Evolutionary conservation across 2,797 vertebrate genomes (phyloP).

Genomic region (Lemur catta): DNA sequence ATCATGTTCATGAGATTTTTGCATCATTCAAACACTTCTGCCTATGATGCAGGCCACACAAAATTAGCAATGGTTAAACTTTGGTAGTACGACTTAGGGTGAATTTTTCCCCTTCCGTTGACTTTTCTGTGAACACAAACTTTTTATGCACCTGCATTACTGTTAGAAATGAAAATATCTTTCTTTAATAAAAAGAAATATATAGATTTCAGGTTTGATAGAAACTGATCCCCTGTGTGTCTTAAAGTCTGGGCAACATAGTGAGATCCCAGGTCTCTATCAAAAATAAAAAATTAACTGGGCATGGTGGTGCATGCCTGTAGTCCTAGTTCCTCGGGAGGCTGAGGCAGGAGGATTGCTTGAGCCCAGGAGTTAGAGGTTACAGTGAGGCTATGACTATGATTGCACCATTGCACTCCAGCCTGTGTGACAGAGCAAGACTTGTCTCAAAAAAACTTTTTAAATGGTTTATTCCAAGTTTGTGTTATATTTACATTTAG

Average conservation of each 20-base stretch:
- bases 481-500: neutral
- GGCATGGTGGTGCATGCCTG: neutral
- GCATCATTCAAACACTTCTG: too few species aligned
- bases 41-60: fast-evolving
- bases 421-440: too few species aligned
- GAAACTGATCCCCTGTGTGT: neutral
- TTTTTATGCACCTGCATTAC: neutral
- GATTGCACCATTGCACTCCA: neutral
- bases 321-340: neutral
- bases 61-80: neutral
- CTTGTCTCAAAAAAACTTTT: too few species aligned
- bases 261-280: neutral
- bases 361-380: neutral
- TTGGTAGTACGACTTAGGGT: fast-evolving
- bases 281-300: too few species aligned
- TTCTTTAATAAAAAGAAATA: neutral
- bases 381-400: neutral
- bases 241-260: neutral
- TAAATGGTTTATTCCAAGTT: neutral
- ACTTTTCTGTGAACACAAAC: neutral
- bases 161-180: neutral
- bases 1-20: neutral
- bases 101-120: neutral
- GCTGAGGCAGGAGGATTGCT: neutral
- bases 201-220: neutral